A percentile compares a stretch with the other conserved stretches of the same genome.
These are phyloP conservation scores for Camponotus floridanus DNA, from an alignment of 1,140 invertebrate species.

Conservation along the genomic window DNA sequence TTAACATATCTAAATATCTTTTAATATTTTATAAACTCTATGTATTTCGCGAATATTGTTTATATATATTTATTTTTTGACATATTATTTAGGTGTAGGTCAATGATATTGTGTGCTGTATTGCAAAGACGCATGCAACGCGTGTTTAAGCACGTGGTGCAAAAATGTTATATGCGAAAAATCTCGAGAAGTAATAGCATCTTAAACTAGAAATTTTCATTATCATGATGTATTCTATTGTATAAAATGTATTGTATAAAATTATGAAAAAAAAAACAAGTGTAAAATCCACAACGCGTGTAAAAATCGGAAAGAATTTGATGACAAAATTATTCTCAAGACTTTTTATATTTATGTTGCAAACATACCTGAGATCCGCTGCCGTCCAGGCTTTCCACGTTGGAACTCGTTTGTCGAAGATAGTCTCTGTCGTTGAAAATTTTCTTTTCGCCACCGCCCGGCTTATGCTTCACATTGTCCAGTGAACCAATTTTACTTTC, in stretches of 20 bases:
- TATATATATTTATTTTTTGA: neutral
- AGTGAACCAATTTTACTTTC: slow-evolving; percentile 96
- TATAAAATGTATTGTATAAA: too few species aligned
- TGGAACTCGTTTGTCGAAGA: slow-evolving; percentile 92
- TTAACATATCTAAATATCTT: too few species aligned
- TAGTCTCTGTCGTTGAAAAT: slow-evolving; percentile 98
- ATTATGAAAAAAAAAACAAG: neutral
- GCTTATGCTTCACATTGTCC: slow-evolving; percentile 97
- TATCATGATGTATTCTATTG: neutral
- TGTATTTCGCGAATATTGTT: neutral
- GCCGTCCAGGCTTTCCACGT: slow-evolving; percentile 88
- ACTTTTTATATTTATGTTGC: slow-evolving; percentile 24
- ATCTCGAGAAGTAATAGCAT: slow-evolving; percentile 53
- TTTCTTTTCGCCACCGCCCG: slow-evolving; percentile 97
- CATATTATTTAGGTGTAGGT: neutral
- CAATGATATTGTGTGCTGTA: slow-evolving; percentile 9
- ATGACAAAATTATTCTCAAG: slow-evolving; percentile 37
- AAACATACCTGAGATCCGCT: slow-evolving; percentile 89
- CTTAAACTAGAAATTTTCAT: neutral
- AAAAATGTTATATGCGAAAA: slow-evolving; percentile 28
- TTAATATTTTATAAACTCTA: neutral
- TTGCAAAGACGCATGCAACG: slow-evolving; percentile 63
- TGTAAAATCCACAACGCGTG: neutral
- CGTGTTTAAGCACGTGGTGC: slow-evolving; percentile 66
- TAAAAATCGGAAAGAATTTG: neutral